Evolutionary conservation across 2,113 vertebrate genomes (phyloP).

Genomic region (Gorsachius goisagi): DNA sequence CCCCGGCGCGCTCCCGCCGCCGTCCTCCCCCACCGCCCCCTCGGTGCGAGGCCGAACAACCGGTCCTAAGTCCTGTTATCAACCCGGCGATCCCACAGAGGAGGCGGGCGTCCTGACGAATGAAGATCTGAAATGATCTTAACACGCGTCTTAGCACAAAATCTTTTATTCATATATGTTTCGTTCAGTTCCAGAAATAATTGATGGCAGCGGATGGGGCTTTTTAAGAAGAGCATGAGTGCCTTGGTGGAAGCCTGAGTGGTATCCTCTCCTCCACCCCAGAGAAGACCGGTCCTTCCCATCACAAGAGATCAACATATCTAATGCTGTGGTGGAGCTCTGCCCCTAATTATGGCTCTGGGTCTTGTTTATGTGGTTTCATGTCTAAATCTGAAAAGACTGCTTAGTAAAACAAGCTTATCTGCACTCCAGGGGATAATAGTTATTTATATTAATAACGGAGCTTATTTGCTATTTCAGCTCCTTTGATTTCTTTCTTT

Average conservation of each 20-base stretch:
- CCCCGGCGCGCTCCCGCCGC: no score
- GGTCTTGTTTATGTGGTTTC: background rate
- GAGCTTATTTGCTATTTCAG: slow-evolving; percentile 5
- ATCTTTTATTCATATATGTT: background rate
- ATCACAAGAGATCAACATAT: background rate
- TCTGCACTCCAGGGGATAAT: slow-evolving; percentile 13
- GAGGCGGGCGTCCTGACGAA: background rate
- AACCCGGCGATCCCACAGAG: rapidly evolving
- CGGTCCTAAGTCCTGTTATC: no score
- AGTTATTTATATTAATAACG: slow-evolving; percentile 37
- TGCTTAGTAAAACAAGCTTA: slow-evolving; percentile 33
- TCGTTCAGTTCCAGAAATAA: background rate
- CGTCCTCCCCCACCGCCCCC: no score
- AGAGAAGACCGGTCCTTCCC: background rate
- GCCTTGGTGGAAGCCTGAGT: background rate
- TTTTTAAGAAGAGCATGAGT: background rate
- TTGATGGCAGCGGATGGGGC: background rate
- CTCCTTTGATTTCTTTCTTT: background rate
- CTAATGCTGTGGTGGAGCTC: background rate
- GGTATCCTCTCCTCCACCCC: background rate
- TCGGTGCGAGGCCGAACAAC: background rate
- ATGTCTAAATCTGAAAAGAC: slow-evolving; percentile 12
- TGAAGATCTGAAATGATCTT: background rate
- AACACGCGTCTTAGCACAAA: background rate
- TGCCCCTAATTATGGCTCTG: background rate